Evolutionary conservation across 1,140 invertebrate genomes (phyloP), one percentile per base, ranked within the genome.

Genomic region (Cydia pomonella): DNA sequence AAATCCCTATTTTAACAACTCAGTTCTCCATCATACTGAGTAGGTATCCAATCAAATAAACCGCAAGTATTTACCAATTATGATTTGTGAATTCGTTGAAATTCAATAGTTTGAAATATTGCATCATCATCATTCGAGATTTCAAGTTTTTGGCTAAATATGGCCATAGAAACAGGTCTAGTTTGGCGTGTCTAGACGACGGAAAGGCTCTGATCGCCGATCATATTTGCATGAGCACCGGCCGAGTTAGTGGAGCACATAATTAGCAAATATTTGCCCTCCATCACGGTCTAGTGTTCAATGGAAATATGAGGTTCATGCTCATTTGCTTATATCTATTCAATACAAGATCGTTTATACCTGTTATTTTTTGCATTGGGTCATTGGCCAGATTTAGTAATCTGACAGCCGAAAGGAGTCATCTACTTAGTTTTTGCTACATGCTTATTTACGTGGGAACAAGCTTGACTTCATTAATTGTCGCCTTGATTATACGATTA

Each of bases 401-500:
- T 23, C 53, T 23, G 53, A 23, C 53, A 59, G 21, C 53, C 53
- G 53, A 59, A 59, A 59, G 21, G 53, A 59, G 53, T 59, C 53
- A 59, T 59, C 50, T 59, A 59, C 21, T 59, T 23, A 12, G 53
- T 59, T 59, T 59, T 59, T 59, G 53, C 12, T 59, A n/a, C 53
- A 59, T 23, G 21, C 21, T 21, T 59, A 59, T 59, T 59, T 59
- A 59, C 53, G 21, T 59, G 53, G 53, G 53, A 59, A 59, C 16
- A 64, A 69, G 64, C 64, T 29, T 69, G 64, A 69, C 64, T 69
- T n/a, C 64, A 33, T 66, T 33, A 29, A 69, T 69, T 33, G 64
- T 69, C 29, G 64, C 64, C 64, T 69, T 69, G 64, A 69, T 69
- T 69, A 69, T 33, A 18, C 18, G 64, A 69, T 69, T 69, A 33